Evolutionary conservation across 2,888 invertebrate species (phyloP).

Genomic region (Mylabris sibirica): DNA sequence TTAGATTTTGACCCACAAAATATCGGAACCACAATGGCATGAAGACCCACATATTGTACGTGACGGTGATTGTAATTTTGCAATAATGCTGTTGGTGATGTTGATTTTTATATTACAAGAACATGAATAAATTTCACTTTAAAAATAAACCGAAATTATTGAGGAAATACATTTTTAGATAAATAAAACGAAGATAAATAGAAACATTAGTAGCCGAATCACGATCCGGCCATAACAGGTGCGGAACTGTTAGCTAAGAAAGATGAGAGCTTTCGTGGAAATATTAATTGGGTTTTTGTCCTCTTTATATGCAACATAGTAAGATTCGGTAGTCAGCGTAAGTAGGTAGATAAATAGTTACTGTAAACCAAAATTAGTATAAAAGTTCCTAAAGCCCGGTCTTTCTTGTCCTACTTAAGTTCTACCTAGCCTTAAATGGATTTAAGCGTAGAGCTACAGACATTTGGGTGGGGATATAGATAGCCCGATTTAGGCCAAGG

Average conservation of each 20-base stretch:
- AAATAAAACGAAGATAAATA: background rate
- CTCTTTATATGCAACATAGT: background rate
- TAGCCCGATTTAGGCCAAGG: no score
- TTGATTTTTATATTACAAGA: background rate
- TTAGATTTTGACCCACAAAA: constrained; percentile 23
- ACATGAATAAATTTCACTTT: background rate
- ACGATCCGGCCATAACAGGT: background rate
- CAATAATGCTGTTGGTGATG: background rate
- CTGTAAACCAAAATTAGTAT: no score
- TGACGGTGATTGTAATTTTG: constrained; percentile 8
- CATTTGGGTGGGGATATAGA: no score
- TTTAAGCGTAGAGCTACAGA: no score
- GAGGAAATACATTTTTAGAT: background rate
- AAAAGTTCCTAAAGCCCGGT: no score
- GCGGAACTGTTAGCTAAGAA: background rate
- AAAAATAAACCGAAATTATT: no score
- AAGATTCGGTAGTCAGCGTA: no score
- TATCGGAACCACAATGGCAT: constrained; percentile 28
- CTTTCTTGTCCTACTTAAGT: no score
- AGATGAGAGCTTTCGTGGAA: background rate
- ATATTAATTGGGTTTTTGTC: background rate
- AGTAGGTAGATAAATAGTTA: no score
- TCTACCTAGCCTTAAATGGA: no score
- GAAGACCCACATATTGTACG: constrained; percentile 29
- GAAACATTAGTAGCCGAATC: background rate